Conservation (phyloP, 1,140 invertebrate species). For the Paraescarpia echinospica region DNA sequence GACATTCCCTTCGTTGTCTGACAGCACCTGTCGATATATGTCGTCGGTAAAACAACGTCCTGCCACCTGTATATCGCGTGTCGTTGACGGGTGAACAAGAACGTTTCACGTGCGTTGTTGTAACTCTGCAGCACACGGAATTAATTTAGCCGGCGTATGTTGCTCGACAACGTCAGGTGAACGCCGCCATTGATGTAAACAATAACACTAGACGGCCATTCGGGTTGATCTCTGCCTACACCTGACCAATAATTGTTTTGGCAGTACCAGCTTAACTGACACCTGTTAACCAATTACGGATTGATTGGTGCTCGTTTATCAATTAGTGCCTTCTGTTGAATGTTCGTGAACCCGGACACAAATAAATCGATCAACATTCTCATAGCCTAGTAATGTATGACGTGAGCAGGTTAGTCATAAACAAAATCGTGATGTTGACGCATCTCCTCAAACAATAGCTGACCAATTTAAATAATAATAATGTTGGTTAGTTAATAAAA, state of each 20-base stretch:
- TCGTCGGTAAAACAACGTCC: not conserved
- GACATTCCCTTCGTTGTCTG: not conserved
- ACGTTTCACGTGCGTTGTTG: not conserved
- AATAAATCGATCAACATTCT: not conserved
- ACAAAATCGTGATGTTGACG: not conserved
- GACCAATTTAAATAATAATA: too few relatives aligned
- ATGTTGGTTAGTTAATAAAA: too few relatives aligned
- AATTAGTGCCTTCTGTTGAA: not conserved
- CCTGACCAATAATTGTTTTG: not conserved
- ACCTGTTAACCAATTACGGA: too few relatives aligned
- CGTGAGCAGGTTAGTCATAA: not conserved
- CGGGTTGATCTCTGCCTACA: not conserved
- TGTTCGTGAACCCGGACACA: not conserved
- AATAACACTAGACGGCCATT: not conserved
- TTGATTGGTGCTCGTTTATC: not conserved
- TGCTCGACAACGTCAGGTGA: not conserved
- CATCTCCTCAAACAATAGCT: not conserved
- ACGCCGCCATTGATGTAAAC: not conserved
- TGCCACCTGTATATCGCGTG: not conserved
- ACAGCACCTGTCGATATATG: not conserved
- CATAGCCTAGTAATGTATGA: not conserved
- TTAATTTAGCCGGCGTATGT: not conserved
- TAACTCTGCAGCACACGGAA: not conserved
- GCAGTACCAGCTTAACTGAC: not conserved
- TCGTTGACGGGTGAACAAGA: not conserved